These are phyloP conservation scores for Drosophila ficusphila DNA, from an alignment of 1,140 invertebrate species.

Conservation along the genomic window DNA sequence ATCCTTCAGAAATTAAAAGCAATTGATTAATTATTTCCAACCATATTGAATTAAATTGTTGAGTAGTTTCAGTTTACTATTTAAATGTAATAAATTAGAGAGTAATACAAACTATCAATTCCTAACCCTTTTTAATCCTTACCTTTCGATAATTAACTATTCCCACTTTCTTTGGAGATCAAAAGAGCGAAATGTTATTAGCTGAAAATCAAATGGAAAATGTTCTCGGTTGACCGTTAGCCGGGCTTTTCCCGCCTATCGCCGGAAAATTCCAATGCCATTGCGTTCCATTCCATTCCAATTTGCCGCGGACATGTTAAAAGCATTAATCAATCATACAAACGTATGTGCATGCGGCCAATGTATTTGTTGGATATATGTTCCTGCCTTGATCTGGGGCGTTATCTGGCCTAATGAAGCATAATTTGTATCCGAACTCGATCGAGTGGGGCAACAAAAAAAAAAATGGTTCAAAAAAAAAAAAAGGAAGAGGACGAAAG, in stretches of 20 bases:
- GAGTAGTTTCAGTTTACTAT: too few species aligned
- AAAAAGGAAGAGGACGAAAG: not conserved
- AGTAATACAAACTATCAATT: too few species aligned
- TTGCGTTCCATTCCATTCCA: conserved; percentile 39
- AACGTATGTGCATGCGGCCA: conserved; percentile 5
- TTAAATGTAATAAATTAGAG: too few species aligned
- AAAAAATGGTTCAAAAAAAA: too few species aligned
- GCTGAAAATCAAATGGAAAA: conserved; percentile 5
- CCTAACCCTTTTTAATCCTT: too few species aligned
- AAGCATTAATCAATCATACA: conserved; percentile 80
- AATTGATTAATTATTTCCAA: too few species aligned
- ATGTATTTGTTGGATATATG: conserved; percentile 30
- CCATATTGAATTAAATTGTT: too few species aligned
- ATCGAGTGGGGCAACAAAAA: not conserved
- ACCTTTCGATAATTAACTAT: not conserved
- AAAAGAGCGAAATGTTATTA: conserved; percentile 5
- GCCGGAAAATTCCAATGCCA: conserved; percentile 20
- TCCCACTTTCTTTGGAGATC: not conserved
- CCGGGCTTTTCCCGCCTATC: not conserved
- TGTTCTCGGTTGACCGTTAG: conserved; percentile 31
- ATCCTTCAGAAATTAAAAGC: too few species aligned
- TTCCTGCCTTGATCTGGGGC: conserved; percentile 68
- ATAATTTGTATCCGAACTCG: conserved; percentile 68
- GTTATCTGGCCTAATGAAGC: conserved; percentile 83
- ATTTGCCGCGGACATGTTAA: conserved; percentile 37